Percentiles rank a stretch among this genome's conserved stretches.
Evolutionary conservation across 2,797 vertebrate species (phyloP).

Genomic region (Poecile montanus): DNA sequence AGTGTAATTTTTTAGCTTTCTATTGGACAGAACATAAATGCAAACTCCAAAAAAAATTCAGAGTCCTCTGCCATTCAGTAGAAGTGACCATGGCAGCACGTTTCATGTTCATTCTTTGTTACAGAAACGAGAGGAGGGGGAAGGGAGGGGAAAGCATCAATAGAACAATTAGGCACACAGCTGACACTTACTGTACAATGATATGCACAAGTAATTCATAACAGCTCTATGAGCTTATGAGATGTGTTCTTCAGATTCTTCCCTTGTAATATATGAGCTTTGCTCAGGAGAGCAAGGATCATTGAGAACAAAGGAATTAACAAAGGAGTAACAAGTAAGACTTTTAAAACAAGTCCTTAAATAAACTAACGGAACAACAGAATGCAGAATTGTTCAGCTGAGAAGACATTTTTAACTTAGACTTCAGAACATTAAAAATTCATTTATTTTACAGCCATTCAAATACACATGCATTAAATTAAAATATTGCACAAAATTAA

Average conservation of each 20-base stretch:
- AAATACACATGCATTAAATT: constrained; percentile 92
- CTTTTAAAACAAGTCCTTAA: constrained; percentile 99
- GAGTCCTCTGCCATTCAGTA: constrained; percentile 83
- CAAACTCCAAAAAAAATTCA: constrained; percentile 82
- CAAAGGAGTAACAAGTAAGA: constrained; percentile 80
- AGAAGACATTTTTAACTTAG: constrained; percentile 78
- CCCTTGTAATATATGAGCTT: constrained; percentile 74
- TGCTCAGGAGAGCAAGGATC: constrained; percentile 77
- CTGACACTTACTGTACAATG: constrained; percentile 95
- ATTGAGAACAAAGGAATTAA: constrained; percentile 72
- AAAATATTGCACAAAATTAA: constrained; percentile 96
- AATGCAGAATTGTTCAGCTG: constrained; percentile 85
- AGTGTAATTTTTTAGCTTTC: constrained; percentile 91
- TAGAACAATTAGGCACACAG: constrained; percentile 96
- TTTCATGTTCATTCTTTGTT: constrained; percentile 81
- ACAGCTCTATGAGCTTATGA: constrained; percentile 71
- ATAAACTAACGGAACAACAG: constrained; percentile 83
- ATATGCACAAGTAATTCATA: constrained; percentile 80
- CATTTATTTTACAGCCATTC: constrained; percentile 86
- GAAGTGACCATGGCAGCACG: constrained; percentile 87
- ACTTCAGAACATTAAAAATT: constrained; percentile 84
- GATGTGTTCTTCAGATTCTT: constrained; percentile 77
- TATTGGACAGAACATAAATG: constrained; percentile 90
- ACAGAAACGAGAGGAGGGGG: constrained; percentile 74
- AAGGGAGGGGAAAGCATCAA: constrained; percentile 87